phyloP scores from a whole-genome alignment of 2,113 vertebrate species.

The Corynorhinus townsendii region DNA sequence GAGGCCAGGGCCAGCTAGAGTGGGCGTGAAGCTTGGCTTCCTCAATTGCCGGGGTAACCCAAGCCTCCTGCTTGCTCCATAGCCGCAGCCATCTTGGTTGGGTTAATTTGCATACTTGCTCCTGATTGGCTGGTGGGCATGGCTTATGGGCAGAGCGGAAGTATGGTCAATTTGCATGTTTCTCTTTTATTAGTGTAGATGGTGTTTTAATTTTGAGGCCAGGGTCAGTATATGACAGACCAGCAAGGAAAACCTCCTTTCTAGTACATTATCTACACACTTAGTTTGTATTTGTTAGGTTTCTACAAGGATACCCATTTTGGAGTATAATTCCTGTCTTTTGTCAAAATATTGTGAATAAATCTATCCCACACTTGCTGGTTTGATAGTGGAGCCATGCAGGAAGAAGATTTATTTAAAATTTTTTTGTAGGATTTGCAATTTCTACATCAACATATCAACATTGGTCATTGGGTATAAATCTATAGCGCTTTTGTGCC shows the following conservation, averaged over 20 bases:
- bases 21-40: no score
- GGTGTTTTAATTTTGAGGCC: neutral
- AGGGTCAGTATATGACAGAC: neutral
- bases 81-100: no score
- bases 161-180: no score
- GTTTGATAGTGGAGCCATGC: neutral
- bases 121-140: no score
- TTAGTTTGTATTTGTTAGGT: neutral
- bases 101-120: no score
- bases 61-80: no score
- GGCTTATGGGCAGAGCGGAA: no score
- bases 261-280: neutral
- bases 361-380: neutral
- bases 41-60: no score
- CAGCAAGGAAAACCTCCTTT: neutral
- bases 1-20: no score
- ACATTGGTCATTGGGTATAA: neutral
- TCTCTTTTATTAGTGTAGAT: neutral
- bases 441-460: neutral
- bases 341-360: neutral
- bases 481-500: neutral
- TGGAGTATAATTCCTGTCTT: conserved; percentile 20
- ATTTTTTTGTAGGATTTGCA: neutral
- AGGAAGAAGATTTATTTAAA: neutral
- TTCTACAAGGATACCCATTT: neutral